Base-by-base conservation (phyloP, 2,888 invertebrate genomes). In the Bombyx huttoni region DNA sequence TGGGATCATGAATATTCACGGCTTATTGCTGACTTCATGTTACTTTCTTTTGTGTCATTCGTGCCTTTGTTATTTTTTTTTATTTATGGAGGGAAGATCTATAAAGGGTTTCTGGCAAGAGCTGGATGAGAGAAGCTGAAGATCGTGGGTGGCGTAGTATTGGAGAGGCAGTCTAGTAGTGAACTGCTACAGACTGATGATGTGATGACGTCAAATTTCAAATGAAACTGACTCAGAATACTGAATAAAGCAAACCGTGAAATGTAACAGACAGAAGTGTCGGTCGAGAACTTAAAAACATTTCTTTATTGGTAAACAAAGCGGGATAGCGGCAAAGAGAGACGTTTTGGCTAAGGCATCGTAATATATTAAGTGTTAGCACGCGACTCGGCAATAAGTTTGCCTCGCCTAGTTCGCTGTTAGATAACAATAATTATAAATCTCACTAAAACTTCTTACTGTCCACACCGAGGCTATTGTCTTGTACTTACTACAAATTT, bases 381-480 rank as follows among this genome's bases (percentile, higher is more conserved):
- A 85, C 85, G 85, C 85, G 68, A 85, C 69, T 58, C 56, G 64
- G 81, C 82, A 74, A 84, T 84, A 81, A 81, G 71, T 82, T 67
- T 72, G 76, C 81, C 81, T 73, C 80, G 79, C 82, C 81, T 76
- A 73, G 70, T 75, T 70, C 64, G 64, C 65, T 65, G 68, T 68
- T 76, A 78, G 79, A 81, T 81, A 83, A 81, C 81, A 81, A 40
- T 40, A 40, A 83, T 83, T 84, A 83, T 83, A 83, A 81, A 83
- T 81, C 79, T 79, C 67, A 63, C 75, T 78, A 81, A 81, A 79
- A 80, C 78, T 78, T 81, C 79, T 79, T 75, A 77, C 81, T 81
- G 80, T 80, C 78, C 78, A 70, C 81, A 72, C 79, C 60, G 63
- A 56, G 56, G 60, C 68, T 64, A 62, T 69, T 65, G 64, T 70